Conservation (phyloP, 2,888 invertebrate genomes). For the Nudaria mundana region DNA sequence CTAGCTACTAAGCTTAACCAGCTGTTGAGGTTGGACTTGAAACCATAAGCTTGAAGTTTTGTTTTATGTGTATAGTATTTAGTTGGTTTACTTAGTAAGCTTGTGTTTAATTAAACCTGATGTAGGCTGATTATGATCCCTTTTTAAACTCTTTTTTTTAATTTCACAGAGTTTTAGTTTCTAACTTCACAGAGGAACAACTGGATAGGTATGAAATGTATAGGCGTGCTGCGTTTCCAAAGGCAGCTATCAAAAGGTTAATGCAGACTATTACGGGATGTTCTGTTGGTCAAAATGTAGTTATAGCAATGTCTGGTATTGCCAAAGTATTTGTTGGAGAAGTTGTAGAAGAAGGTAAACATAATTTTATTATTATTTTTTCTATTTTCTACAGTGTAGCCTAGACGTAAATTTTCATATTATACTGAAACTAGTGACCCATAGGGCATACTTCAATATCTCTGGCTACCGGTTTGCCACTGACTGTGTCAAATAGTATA, state of each 20-base stretch:
- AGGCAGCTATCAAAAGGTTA: constrained; percentile 96
- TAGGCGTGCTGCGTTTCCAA: constrained; percentile 97
- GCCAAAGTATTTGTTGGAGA: constrained; percentile 99
- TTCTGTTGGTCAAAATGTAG: constrained; percentile 98
- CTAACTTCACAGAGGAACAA: constrained; percentile 99
- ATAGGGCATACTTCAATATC: too few relatives aligned
- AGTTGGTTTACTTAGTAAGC: too few relatives aligned
- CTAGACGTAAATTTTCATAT: too few relatives aligned
- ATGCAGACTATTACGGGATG: constrained; percentile 99
- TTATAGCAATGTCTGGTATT: constrained; percentile 99
- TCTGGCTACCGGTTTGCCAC: too few relatives aligned
- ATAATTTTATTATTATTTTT: neutral
- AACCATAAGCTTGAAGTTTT: neutral
- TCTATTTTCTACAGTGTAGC: too few relatives aligned
- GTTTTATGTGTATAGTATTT: neutral
- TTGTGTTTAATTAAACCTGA: too few relatives aligned
- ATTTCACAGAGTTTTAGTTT: constrained; percentile 92
- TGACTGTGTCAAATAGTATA: too few relatives aligned
- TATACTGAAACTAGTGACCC: too few relatives aligned
- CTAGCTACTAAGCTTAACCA: too few relatives aligned
- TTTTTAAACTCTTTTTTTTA: too few relatives aligned
- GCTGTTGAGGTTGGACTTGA: too few relatives aligned
- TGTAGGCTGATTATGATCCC: too few relatives aligned
- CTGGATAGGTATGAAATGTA: constrained; percentile 99
- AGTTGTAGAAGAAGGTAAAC: constrained; percentile 97